Evolutionary conservation across 2,113 vertebrate genomes (phyloP).

Genomic region (Gasterosteus aculeatus): DNA sequence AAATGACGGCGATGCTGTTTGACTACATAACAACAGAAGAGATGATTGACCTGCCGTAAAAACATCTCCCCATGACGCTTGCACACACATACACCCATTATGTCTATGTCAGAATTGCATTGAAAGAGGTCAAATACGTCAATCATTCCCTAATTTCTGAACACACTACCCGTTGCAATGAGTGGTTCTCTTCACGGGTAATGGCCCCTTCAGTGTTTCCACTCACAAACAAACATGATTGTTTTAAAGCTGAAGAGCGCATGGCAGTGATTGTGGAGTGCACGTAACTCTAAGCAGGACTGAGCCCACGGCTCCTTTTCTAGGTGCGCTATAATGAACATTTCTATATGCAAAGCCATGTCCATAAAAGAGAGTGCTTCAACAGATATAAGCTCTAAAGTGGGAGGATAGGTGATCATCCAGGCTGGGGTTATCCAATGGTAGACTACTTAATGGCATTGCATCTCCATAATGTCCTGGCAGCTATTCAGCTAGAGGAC

Average conservation of each 20-base stretch:
- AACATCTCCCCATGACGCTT: conserved; percentile 13
- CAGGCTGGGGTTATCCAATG: conserved; percentile 54
- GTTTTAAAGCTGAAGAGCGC: conserved; percentile 53
- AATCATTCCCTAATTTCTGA: conserved; percentile 51
- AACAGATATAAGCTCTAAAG: conserved; percentile 60
- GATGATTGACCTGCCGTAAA: conserved; percentile 3
- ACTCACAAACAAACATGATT: conserved; percentile 69
- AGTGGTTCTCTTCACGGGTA: conserved; percentile 41
- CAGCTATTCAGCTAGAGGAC: conserved; percentile 35
- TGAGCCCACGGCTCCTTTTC: conserved; percentile 20
- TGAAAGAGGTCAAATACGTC: conserved; percentile 59
- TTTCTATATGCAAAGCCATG: conserved; percentile 67
- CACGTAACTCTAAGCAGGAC: conserved; percentile 20
- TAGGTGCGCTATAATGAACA: conserved; percentile 51
- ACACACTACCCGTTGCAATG: conserved; percentile 40
- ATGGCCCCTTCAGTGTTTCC: conserved; percentile 55
- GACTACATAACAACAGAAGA: neutral
- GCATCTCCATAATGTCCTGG: conserved; percentile 53
- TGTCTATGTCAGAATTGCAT: conserved; percentile 5
- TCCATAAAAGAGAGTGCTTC: conserved; percentile 61
- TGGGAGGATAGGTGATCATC: conserved; percentile 65
- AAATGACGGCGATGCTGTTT: conserved; percentile 19
- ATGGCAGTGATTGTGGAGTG: conserved; percentile 38
- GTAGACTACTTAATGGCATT: conserved; percentile 60
- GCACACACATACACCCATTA: neutral